Evolutionary conservation across 2,113 vertebrate genomes (phyloP).

Genomic region (Pogonocichla stellata): DNA sequence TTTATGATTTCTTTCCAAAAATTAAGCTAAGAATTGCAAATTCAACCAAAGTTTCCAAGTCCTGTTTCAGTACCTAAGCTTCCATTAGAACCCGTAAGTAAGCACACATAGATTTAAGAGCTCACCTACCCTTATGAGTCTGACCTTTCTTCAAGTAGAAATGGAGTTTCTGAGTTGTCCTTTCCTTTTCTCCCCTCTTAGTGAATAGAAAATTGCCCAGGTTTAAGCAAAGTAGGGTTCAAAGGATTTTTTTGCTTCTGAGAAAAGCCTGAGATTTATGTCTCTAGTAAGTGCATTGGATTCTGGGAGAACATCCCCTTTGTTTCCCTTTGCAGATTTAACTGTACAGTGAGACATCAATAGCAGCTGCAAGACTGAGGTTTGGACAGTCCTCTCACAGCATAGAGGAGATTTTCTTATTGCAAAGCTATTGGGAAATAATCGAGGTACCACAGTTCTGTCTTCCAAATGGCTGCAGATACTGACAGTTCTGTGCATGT

Average conservation of each 20-base stretch:
- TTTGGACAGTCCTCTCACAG: neutral
- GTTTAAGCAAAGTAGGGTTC: neutral
- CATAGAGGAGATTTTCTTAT: neutral
- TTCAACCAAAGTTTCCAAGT: neutral
- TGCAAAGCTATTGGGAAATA: neutral
- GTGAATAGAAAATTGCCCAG: neutral
- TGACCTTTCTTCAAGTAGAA: neutral
- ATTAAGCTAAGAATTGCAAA: neutral
- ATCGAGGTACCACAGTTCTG: neutral
- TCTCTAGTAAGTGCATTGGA: neutral
- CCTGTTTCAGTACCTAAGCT: neutral
- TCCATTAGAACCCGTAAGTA: neutral
- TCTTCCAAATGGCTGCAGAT: neutral
- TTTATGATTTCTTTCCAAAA: neutral
- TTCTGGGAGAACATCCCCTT: neutral
- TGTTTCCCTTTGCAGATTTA: neutral
- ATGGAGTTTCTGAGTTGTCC: neutral
- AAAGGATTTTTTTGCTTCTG: neutral
- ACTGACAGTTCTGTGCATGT: neutral
- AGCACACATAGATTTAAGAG: neutral
- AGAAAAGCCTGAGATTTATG: neutral
- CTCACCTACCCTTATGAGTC: neutral
- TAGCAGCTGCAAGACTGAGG: neutral
- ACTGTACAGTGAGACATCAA: neutral
- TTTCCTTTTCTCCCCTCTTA: neutral